These are phyloP conservation scores for Drosophila borealis DNA, from an alignment of 2,888 invertebrate genomes.

Conservation along the genomic window DNA sequence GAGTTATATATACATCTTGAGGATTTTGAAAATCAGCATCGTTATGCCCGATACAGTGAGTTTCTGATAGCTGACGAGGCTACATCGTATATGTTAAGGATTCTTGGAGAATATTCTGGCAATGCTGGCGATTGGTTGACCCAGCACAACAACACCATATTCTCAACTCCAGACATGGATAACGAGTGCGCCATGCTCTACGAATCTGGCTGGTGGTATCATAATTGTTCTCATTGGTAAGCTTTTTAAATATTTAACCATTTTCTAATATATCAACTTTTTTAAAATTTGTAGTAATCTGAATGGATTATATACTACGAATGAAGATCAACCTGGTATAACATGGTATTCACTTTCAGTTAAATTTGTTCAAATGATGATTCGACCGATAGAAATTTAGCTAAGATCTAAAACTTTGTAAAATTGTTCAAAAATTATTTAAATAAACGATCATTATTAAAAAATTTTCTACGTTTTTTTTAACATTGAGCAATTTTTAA, in stretches of 20 bases:
- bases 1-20: conserved; percentile 88
- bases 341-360: conserved; percentile 87
- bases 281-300: conserved; percentile 86
- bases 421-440: too few relatives aligned
- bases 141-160: conserved; percentile 89
- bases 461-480: too few relatives aligned
- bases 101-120: conserved; percentile 88
- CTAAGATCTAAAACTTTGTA: neutral
- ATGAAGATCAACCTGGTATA: conserved; percentile 76
- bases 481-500: too few relatives aligned
- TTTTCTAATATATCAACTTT: neutral
- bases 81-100: conserved; percentile 88
- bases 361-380: conserved; percentile 87
- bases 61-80: conserved; percentile 88
- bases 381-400: conserved; percentile 10
- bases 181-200: conserved; percentile 89
- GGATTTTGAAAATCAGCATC: conserved; percentile 86
- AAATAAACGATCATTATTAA: too few relatives aligned
- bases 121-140: conserved; percentile 88
- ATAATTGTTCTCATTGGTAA: conserved; percentile 88
- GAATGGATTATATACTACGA: conserved; percentile 87
- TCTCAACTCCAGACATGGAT: conserved; percentile 88
- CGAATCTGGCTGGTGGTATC: conserved; percentile 90
- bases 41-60: conserved; percentile 87
- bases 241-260: neutral